These are phyloP conservation scores for Chascanopsetta lugubris DNA, from an alignment of 2,113 vertebrate species.

Conservation along the genomic window DNA sequence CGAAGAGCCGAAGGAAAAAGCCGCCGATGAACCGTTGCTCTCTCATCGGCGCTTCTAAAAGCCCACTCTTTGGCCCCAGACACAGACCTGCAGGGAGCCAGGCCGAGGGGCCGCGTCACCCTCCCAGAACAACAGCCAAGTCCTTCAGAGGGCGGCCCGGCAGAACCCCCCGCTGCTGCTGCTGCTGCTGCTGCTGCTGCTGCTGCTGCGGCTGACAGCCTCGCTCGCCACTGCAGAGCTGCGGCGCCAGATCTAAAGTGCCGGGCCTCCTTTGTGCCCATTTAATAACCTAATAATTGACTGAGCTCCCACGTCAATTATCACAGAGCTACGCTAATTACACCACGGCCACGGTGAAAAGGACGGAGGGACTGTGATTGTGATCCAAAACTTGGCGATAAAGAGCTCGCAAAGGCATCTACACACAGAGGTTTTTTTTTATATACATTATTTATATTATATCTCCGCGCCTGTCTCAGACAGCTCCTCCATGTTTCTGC, in stretches of 20 bases:
- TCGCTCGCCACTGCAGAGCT: conserved; percentile 34
- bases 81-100: conserved; percentile 31
- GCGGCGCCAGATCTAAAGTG: conserved; percentile 58
- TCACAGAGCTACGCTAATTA: conserved; percentile 72
- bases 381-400: conserved; percentile 30
- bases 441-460: background rate
- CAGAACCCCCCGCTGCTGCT: no score
- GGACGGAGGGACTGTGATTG: conserved; percentile 37
- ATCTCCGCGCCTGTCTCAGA: conserved; percentile 9
- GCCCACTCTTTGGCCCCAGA: conserved; percentile 32
- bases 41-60: no score
- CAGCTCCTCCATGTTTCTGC: conserved; percentile 29
- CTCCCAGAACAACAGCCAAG: conserved; percentile 65
- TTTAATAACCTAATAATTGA: conserved; percentile 76
- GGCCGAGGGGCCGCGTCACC: conserved; percentile 57
- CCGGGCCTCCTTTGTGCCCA: conserved; percentile 64
- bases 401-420: conserved; percentile 44
- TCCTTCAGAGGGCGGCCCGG: conserved; percentile 56
- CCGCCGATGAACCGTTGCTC: no score
- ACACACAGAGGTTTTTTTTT: conserved; percentile 9
- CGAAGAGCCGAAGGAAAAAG: conserved; percentile 26
- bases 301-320: conserved; percentile 70
- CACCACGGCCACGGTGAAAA: conserved; percentile 47
- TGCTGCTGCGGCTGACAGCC: conserved; percentile 53
- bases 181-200: no score